Conservation (phyloP, 2,113 vertebrate genomes). For the Sminthopsis crassicaudata region DNA sequence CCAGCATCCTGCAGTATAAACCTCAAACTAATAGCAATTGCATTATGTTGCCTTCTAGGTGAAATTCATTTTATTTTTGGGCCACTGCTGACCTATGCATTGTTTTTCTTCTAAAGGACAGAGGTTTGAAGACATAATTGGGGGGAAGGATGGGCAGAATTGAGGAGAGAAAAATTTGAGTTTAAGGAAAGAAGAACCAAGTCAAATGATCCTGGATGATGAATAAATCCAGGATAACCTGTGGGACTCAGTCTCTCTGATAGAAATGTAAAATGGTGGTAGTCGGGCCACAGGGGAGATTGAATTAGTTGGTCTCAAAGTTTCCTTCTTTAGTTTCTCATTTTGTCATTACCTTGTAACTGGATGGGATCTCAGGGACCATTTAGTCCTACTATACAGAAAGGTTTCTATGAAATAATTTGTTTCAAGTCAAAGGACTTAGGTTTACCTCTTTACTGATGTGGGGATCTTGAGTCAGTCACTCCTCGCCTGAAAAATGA, state of each 20-base stretch:
- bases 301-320: neutral
- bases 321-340: neutral
- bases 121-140: neutral
- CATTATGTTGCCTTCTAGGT: neutral
- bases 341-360: neutral
- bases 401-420: neutral
- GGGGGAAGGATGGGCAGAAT: neutral
- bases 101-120: neutral
- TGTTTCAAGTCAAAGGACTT: neutral
- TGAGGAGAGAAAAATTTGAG: neutral
- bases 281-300: too few species aligned
- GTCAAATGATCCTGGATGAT: neutral
- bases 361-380: neutral
- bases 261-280: neutral
- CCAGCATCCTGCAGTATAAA: neutral
- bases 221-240: neutral
- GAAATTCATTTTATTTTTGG: neutral
- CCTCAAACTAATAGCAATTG: neutral
- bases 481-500: neutral
- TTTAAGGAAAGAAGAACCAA: neutral
- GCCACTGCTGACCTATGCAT: neutral
- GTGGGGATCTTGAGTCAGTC: neutral
- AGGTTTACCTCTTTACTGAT: neutral
- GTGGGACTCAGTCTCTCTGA: neutral
- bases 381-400: neutral